Evolutionary conservation across 2,797 vertebrate species (phyloP).

Genomic region (Rhinogobio ventralis): DNA sequence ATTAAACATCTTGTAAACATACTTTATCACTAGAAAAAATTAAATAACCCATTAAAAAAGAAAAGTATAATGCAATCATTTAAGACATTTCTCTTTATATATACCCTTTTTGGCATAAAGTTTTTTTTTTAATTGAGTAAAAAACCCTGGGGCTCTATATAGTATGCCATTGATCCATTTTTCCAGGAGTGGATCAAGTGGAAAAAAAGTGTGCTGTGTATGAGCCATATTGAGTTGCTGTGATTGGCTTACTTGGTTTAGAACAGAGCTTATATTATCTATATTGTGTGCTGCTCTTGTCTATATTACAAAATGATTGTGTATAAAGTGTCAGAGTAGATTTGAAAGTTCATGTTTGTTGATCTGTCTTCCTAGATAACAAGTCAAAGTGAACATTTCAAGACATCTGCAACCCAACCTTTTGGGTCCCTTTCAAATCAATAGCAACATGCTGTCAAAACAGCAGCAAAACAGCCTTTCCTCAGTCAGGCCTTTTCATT

Average conservation of each 20-base stretch:
- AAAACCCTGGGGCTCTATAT: not conserved
- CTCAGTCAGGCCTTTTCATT: not conserved
- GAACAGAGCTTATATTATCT: not conserved
- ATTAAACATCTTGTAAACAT: too few species aligned
- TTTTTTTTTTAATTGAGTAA: not conserved
- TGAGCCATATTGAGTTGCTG: not conserved
- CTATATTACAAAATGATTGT: not conserved
- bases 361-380: not conserved
- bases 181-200: not conserved
- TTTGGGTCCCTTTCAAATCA: slow-evolving; percentile 8
- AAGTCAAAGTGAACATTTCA: not conserved
- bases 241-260: not conserved
- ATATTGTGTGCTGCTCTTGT: not conserved
- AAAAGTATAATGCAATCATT: too few species aligned
- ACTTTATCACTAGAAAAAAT: too few species aligned
- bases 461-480: not conserved
- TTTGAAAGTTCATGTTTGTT: slow-evolving; percentile 15
- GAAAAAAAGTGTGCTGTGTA: not conserved
- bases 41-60: too few species aligned
- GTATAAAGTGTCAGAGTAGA: not conserved
- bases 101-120: too few species aligned
- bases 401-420: not conserved
- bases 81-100: too few species aligned
- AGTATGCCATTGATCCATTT: not conserved
- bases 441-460: not conserved